Percentiles rank a stretch among this genome's conserved stretches.
phyloP scores from a whole-genome alignment of 2,888 invertebrate genomes.

The Cheilosia vernalis region DNA sequence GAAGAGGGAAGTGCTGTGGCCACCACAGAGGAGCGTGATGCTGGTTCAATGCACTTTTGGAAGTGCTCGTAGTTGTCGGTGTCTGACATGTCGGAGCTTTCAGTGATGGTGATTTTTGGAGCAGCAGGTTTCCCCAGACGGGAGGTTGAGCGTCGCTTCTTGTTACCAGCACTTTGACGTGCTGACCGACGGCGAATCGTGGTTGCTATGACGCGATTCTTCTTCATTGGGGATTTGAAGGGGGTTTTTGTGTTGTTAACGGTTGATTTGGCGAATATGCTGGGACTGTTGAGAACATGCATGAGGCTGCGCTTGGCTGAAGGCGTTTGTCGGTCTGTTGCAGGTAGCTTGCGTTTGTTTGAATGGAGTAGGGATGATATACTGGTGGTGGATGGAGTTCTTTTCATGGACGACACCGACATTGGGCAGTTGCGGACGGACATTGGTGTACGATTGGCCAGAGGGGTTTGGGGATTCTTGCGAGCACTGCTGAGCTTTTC shows the following conservation, averaged over 20 bases:
- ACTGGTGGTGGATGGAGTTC: conserved; percentile 78
- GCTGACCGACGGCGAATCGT: conserved; percentile 79
- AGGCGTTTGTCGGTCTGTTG: conserved; percentile 71
- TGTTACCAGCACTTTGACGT: conserved; percentile 76
- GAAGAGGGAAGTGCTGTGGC: conserved; percentile 5
- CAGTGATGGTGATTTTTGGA: conserved; percentile 61
- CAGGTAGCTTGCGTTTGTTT: conserved; percentile 77
- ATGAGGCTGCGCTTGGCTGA: conserved; percentile 80
- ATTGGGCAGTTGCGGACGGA: conserved; percentile 76
- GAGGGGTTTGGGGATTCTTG: conserved; percentile 77
- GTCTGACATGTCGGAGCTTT: conserved; percentile 57
- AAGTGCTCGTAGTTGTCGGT: conserved; percentile 77
- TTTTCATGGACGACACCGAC: conserved; percentile 77
- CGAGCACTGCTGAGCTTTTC: conserved; percentile 83
- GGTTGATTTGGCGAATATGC: conserved; percentile 54
- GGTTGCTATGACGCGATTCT: conserved; percentile 78
- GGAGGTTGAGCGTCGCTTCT: conserved; percentile 76
- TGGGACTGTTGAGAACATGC: conserved; percentile 77
- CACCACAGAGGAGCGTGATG: conserved; percentile 77
- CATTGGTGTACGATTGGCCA: conserved; percentile 78
- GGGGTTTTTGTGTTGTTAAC: conserved; percentile 57
- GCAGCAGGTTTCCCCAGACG: conserved; percentile 39
- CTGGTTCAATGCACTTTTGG: conserved; percentile 78
- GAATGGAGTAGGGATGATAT: conserved; percentile 60
- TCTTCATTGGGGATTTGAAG: conserved; percentile 78